Evolutionary conservation across 2,888 invertebrate genomes (phyloP).

Genomic region (Diadegma fenestrale): DNA sequence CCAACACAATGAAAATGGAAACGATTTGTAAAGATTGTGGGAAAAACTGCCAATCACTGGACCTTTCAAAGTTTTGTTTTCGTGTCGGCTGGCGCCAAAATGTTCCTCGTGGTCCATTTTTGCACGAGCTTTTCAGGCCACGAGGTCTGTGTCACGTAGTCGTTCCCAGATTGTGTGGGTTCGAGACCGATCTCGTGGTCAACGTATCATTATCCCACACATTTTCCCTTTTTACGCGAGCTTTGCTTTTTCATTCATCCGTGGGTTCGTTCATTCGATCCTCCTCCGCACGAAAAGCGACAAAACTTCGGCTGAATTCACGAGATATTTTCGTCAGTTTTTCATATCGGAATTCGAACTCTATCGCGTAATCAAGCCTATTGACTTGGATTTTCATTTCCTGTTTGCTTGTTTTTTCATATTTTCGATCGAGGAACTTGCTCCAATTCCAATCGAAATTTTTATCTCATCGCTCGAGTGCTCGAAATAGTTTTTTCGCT

Average conservation of each 20-base stretch:
- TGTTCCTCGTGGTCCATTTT: slow-evolving; percentile 37
- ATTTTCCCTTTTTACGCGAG: slow-evolving; percentile 14
- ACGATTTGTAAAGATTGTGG: background rate
- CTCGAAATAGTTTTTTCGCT: background rate
- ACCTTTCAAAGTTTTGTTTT: background rate
- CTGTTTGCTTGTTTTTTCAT: background rate
- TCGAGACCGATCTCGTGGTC: slow-evolving; percentile 25
- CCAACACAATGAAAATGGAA: background rate
- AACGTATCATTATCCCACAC: slow-evolving; percentile 13
- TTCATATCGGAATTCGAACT: background rate
- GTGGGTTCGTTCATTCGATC: slow-evolving; percentile 43
- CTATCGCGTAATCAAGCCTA: background rate
- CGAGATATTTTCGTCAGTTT: background rate
- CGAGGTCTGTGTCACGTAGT: slow-evolving; percentile 50
- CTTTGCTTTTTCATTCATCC: slow-evolving; percentile 53
- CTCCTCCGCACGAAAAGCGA: slow-evolving; percentile 20
- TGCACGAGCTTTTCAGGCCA: slow-evolving; percentile 62
- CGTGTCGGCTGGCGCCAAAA: slow-evolving; percentile 27
- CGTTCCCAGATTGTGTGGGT: slow-evolving; percentile 35
- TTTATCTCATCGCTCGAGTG: background rate
- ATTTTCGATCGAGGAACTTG: background rate
- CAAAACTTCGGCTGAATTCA: background rate
- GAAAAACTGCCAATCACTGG: slow-evolving; percentile 5
- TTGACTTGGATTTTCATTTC: background rate
- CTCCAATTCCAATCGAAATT: background rate